phyloP scores from a whole-genome alignment of 2,113 vertebrate species.

The Poeciliopsis occidentalis region DNA sequence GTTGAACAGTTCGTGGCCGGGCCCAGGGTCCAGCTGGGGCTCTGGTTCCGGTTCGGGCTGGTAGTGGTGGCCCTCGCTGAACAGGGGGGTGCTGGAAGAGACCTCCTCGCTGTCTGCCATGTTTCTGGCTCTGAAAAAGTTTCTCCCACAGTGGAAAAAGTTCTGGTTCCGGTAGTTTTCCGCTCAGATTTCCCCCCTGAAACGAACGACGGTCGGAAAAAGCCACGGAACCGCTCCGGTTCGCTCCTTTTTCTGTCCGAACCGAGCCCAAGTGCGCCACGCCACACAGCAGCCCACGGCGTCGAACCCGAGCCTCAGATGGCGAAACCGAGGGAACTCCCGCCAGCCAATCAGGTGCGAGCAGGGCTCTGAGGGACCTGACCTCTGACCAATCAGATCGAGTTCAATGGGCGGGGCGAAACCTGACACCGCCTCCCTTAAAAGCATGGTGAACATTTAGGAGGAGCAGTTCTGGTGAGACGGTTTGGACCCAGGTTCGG shows the following conservation, averaged over 20 bases:
- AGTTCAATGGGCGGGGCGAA: not conserved
- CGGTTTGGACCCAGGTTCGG: not conserved
- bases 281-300: constrained; percentile 48
- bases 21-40: constrained; percentile 14
- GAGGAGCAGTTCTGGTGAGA: constrained; percentile 25
- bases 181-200: not conserved
- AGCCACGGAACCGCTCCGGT: constrained; percentile 2
- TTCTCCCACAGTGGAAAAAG: constrained; percentile 28
- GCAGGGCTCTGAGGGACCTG: constrained; percentile 39
- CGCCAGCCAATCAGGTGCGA: constrained; percentile 65
- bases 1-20: constrained; percentile 38
- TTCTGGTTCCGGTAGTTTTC: constrained; percentile 4
- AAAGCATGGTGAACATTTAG: constrained; percentile 4
- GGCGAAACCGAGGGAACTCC: constrained; percentile 23
- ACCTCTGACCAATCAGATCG: constrained; percentile 51
- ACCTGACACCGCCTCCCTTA: constrained; percentile 24
- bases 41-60: constrained; percentile 40
- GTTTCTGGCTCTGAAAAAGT: constrained; percentile 37
- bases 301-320: constrained; percentile 55
- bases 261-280: constrained; percentile 55
- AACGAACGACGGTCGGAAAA: constrained; percentile 14
- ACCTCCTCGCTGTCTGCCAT: constrained; percentile 80
- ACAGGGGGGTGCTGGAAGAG: constrained; percentile 70
- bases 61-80: constrained; percentile 60
- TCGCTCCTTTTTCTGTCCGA: constrained; percentile 26